Conservation (phyloP, 2,888 invertebrate species). For the Sisyra terminalis region DNA sequence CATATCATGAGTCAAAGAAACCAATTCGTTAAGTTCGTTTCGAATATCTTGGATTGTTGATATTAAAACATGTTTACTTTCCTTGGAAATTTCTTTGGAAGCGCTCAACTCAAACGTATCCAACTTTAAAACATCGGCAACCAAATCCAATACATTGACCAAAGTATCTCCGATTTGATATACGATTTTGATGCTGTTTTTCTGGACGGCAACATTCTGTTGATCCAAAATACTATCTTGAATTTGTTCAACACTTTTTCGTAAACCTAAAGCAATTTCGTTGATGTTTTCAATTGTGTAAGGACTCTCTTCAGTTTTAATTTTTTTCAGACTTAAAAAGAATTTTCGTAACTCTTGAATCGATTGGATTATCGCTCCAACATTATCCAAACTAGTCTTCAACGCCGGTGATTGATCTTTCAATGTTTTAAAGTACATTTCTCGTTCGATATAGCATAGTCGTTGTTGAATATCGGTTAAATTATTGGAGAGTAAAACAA, state of each 20-base stretch:
- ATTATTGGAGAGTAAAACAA: constrained; percentile 13
- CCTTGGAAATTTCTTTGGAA: not conserved
- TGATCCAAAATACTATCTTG: constrained; percentile 3
- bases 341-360: constrained; percentile 5
- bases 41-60: constrained; percentile 2
- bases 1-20: not conserved
- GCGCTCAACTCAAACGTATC: not conserved
- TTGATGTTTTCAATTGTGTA: not conserved
- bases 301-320: not conserved
- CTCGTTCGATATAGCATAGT: constrained; percentile 42
- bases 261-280: constrained; percentile 1
- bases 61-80: not conserved
- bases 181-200: constrained; percentile 5
- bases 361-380: constrained; percentile 1
- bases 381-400: constrained; percentile 2
- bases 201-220: constrained; percentile 6
- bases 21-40: constrained; percentile 3
- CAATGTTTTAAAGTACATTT: constrained; percentile 41
- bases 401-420: constrained; percentile 1
- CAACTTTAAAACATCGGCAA: constrained; percentile 5
- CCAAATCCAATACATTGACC: constrained; percentile 7
- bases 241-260: constrained; percentile 2
- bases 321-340: constrained; percentile 6
- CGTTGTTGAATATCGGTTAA: constrained; percentile 34
- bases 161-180: constrained; percentile 6